Conservation (phyloP, 2,888 invertebrate genomes). For the Unio delphinus region DNA sequence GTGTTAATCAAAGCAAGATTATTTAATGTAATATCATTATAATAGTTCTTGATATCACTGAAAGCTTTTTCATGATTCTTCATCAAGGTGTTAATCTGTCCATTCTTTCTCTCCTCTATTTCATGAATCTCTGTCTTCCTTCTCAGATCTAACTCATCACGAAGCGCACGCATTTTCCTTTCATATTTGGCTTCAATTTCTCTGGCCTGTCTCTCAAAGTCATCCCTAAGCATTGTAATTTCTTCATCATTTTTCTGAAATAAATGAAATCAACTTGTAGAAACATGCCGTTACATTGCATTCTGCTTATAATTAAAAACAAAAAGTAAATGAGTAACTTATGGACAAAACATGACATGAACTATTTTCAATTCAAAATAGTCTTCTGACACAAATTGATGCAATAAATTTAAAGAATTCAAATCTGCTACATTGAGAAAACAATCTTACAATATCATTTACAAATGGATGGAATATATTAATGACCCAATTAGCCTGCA, state of each 20-base stretch:
- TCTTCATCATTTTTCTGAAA: slow-evolving; percentile 74
- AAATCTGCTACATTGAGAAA: too few relatives aligned
- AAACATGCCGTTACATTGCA: not conserved
- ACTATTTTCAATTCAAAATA: too few relatives aligned
- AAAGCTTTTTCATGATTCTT: slow-evolving; percentile 87
- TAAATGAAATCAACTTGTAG: slow-evolving; percentile 3
- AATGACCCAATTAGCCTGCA: too few relatives aligned
- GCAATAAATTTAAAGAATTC: too few relatives aligned
- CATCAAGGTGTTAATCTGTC: slow-evolving; percentile 85
- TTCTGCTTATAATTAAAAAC: not conserved
- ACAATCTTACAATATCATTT: too few relatives aligned
- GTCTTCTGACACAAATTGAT: too few relatives aligned
- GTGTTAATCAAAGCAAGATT: slow-evolving; percentile 92
- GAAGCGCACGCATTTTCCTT: slow-evolving; percentile 81
- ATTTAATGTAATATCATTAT: slow-evolving; percentile 93
- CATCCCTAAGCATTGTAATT: slow-evolving; percentile 76
- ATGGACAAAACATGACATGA: too few relatives aligned
- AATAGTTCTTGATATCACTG: slow-evolving; percentile 92
- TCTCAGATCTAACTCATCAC: slow-evolving; percentile 81
- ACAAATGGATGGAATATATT: too few relatives aligned
- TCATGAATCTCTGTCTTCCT: slow-evolving; percentile 76
- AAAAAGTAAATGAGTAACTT: too few relatives aligned
- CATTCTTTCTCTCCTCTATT: slow-evolving; percentile 92
- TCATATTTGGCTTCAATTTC: slow-evolving; percentile 83
- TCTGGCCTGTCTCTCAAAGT: slow-evolving; percentile 80